These are phyloP conservation scores for Colistium nudipinnis DNA, from an alignment of 2,113 vertebrate species.

Conservation along the genomic window DNA sequence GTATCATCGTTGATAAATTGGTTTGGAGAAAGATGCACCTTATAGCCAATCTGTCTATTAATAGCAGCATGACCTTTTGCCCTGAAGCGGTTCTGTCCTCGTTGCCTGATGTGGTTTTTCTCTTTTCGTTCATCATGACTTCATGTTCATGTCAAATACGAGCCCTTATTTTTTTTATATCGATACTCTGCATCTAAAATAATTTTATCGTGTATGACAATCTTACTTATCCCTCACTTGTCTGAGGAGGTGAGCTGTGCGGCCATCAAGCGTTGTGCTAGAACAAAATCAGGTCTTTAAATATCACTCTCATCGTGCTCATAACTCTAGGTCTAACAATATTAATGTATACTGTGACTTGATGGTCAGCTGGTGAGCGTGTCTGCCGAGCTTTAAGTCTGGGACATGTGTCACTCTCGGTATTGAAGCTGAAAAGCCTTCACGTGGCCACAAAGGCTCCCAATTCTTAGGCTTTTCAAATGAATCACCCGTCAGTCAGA, in stretches of 20 bases:
- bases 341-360: too few relatives aligned
- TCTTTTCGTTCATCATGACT: background rate
- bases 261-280: too few relatives aligned
- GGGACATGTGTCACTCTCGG: background rate
- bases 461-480: background rate
- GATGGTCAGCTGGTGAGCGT: too few relatives aligned
- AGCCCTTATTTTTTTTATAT: too few relatives aligned
- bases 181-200: background rate
- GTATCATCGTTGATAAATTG: slow-evolving; percentile 5
- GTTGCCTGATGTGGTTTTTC: too few relatives aligned
- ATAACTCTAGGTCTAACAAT: too few relatives aligned
- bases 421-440: background rate
- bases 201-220: too few relatives aligned
- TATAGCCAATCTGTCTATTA: background rate
- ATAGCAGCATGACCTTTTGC: background rate
- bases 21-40: background rate
- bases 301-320: too few relatives aligned
- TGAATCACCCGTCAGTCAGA: background rate
- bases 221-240: too few relatives aligned
- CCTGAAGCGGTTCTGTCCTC: background rate
- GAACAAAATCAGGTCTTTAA: too few relatives aligned
- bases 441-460: background rate
- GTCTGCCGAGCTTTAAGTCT: too few relatives aligned
- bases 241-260: too few relatives aligned
- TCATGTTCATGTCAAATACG: background rate